A percentile compares a stretch with the other conserved stretches of the same genome.
Conservation (phyloP, 2,888 invertebrate species). For the Eustalomyia histrio region DNA sequence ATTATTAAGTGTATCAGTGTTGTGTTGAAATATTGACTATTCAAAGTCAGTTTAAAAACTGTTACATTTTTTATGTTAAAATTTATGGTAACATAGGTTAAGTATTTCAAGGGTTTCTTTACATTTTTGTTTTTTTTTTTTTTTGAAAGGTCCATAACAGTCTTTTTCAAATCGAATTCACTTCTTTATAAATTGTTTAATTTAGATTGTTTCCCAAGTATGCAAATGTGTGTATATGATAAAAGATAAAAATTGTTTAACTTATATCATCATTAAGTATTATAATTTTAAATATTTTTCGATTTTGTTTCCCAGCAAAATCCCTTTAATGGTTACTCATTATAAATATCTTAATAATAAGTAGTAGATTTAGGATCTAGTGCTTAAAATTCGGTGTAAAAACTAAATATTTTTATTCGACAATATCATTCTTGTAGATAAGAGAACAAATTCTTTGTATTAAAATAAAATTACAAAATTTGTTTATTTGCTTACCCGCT, state of each 20-base stretch:
- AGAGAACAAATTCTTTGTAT: too few species aligned
- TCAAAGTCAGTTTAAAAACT: slow-evolving; percentile 9
- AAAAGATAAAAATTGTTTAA: slow-evolving; percentile 52
- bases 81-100: slow-evolving; percentile 14
- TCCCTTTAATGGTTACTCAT: too few species aligned
- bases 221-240: neutral
- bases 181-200: neutral
- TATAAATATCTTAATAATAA: too few species aligned
- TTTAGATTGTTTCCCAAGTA: neutral
- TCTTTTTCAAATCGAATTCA: slow-evolving; percentile 14
- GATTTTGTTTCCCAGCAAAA: neutral
- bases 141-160: neutral
- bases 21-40: neutral
- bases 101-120: slow-evolving; percentile 26
- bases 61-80: slow-evolving; percentile 37
- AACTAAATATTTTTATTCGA: too few species aligned
- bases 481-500: too few species aligned
- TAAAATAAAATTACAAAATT: too few species aligned
- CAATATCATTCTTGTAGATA: too few species aligned
- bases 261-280: slow-evolving; percentile 60
- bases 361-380: too few species aligned
- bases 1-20: neutral
- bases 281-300: slow-evolving; percentile 21
- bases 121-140: neutral
- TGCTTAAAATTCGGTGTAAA: too few species aligned